These are phyloP conservation scores for Rhyzopertha dominica DNA, from an alignment of 1,140 invertebrate genomes.

Conservation along the genomic window DNA sequence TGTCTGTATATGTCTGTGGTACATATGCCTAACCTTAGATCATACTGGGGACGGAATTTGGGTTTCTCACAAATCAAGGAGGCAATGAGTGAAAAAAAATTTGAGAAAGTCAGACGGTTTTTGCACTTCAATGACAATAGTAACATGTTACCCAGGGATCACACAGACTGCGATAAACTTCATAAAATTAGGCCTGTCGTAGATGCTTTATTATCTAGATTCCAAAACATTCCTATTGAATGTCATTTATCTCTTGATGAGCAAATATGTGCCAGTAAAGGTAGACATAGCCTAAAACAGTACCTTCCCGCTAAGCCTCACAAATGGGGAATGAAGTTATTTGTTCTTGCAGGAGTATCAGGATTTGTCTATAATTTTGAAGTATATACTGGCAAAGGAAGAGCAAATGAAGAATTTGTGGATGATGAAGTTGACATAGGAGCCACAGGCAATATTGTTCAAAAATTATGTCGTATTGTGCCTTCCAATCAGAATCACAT, in stretches of 20 bases:
- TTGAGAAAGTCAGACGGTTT: slow-evolving; percentile 32
- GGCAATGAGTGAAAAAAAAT: slow-evolving; percentile 35
- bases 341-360: slow-evolving; percentile 18
- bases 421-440: slow-evolving; percentile 15
- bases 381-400: slow-evolving; percentile 16
- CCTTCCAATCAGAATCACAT: slow-evolving; percentile 14
- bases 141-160: slow-evolving; percentile 17
- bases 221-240: slow-evolving; percentile 23
- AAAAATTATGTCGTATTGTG: slow-evolving; percentile 8
- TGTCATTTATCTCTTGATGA: slow-evolving; percentile 21
- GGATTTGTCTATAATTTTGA: slow-evolving; percentile 26
- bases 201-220: slow-evolving; percentile 36
- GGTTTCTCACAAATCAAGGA: slow-evolving; percentile 34
- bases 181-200: slow-evolving; percentile 41
- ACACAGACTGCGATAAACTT: slow-evolving; percentile 35
- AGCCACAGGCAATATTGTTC: slow-evolving; percentile 18
- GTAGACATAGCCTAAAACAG: slow-evolving; percentile 20
- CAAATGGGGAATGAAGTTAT: slow-evolving; percentile 44
- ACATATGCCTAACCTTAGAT: slow-evolving; percentile 31
- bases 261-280: slow-evolving; percentile 28
- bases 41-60: slow-evolving; percentile 33
- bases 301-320: slow-evolving; percentile 39
- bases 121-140: slow-evolving; percentile 37
- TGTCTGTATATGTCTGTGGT: too few relatives aligned
- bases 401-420: not conserved